Evolutionary conservation across 2,797 vertebrate species (phyloP), one percentile per base, ranked within the genome.

Genomic region (Alcedo atthis): DNA sequence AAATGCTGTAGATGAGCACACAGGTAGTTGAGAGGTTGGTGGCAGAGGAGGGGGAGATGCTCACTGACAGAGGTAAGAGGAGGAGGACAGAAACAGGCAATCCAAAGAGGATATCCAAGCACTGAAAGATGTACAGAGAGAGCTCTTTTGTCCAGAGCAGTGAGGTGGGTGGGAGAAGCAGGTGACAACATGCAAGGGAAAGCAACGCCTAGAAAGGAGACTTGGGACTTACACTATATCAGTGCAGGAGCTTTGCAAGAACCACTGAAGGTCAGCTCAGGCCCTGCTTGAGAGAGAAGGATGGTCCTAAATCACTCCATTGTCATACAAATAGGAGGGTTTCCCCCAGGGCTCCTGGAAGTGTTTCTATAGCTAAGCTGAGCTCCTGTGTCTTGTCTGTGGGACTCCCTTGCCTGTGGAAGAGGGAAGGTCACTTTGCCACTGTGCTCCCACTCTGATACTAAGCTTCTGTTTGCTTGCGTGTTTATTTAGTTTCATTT

Each of bases 11-110:
- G 83, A 83, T 76, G 90, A 96, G 76, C 62, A n/a, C 15, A n/a
- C 77, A 91, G 91, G 95, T 91, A 84, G 87, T 94, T 24, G 8
- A 89, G 85, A 93, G 85, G 30, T 51, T 69, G 81, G 43, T 42
- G 61, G 77, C 83, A 71, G 55, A 69, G 55, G 73, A 85, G 55
- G 76, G 35, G 37, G 67, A 78, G 73, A 46, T 69, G 74, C 46
- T 90, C 22, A 5, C n/a, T 87, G 86, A 57, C 42, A 37, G 45
- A 64, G 46, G 45, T 49, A 69, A 83, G 80, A 78, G 87, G 84
- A 53, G 80, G 82, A 92, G 69, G 89, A 94, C 49, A 77, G 63
- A 62, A 81, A 20, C 0, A 86, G 28, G 51, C 51, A 71, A 68
- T 70, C 45, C 77, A 80, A 32, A 67, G 64, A 81, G n/a, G 40